Evolutionary conservation across 2,888 invertebrate species (phyloP), one percentile per base, ranked within the genome.

Genomic region (Ryuthela nishihirai): DNA sequence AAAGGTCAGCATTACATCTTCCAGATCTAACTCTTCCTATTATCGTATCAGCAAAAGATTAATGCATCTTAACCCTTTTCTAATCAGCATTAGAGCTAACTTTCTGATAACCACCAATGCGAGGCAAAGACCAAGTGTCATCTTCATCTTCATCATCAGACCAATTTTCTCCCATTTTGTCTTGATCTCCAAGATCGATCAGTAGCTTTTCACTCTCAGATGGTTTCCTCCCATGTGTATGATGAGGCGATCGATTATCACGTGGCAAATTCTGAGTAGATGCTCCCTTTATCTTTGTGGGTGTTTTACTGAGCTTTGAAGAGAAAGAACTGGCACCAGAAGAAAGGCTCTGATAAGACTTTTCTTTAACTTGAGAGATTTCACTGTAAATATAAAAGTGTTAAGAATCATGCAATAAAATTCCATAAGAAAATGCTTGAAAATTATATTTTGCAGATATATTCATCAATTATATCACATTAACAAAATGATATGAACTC

Each of bases 51-150:
- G n/a, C n/a, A n/a, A n/a, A n/a, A n/a, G n/a, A n/a, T n/a, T n/a
- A n/a, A n/a, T n/a, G n/a, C n/a, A n/a, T n/a, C n/a, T n/a, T n/a
- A n/a, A n/a, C n/a, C n/a, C n/a, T n/a, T n/a, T n/a, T n/a, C n/a
- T 25, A 58, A 23, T 58, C 56, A 24, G 56, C 56, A 52, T 42
- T 41, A 35, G 56, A 41, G 38, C 35, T 41, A 17, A 52, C 46
- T 58, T 23, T 48, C n/a, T 49, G 56, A 36, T 58, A 58, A 18
- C 50, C 50, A 23, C 38, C 29, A 45, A 38, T 21, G 4, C 24
- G 41, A 7, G 46, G 38, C 10, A 52, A 18, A 24, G 36, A 41
- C 50, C 50, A 50, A 2, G 46, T 47, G 39, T 49, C 39, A 7
- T n/a, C n/a, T n/a, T 55, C 41, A 17, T 41, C 41, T 7, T 23